Percentiles rank a stretch among this genome's conserved stretches.
phyloP scores from a whole-genome alignment of 2,888 invertebrate genomes.

The Acheta domesticus region DNA sequence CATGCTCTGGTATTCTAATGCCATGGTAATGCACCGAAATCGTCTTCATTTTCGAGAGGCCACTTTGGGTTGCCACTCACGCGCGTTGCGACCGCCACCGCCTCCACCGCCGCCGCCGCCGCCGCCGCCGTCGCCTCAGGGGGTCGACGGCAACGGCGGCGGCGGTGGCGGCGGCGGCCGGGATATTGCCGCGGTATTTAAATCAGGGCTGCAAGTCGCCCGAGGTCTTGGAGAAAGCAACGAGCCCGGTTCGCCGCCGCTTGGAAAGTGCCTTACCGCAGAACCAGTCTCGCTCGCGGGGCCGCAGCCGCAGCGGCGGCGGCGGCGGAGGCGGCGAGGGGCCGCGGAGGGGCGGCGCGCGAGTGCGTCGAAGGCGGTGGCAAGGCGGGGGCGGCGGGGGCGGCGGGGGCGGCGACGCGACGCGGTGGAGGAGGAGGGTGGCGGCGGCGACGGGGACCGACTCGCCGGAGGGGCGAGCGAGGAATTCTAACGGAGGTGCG shows the following conservation, averaged over 20 bases:
- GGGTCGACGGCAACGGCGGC: neutral
- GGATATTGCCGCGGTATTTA: conserved; percentile 18
- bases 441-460: no score
- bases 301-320: neutral
- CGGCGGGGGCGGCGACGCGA: no score
- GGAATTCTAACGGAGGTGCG: no score
- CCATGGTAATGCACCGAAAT: conserved; percentile 18
- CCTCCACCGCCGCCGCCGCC: neutral
- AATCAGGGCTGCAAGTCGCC: neutral
- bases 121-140: neutral
- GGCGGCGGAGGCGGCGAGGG: neutral
- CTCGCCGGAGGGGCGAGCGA: no score
- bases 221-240: neutral
- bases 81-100: neutral
- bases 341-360: neutral
- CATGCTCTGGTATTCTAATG: neutral
- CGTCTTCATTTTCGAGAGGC: neutral
- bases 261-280: conserved; percentile 10
- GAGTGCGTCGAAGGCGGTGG: no score
- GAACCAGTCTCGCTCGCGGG: neutral
- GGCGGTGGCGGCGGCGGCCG: conserved; percentile 1
- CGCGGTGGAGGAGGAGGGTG: no score
- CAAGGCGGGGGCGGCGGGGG: no score
- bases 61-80: neutral
- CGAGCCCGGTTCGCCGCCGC: neutral